Evolutionary conservation across 2,888 invertebrate species (phyloP), one percentile per base, ranked within the genome.

Genomic region (Gortyna flavago): DNA sequence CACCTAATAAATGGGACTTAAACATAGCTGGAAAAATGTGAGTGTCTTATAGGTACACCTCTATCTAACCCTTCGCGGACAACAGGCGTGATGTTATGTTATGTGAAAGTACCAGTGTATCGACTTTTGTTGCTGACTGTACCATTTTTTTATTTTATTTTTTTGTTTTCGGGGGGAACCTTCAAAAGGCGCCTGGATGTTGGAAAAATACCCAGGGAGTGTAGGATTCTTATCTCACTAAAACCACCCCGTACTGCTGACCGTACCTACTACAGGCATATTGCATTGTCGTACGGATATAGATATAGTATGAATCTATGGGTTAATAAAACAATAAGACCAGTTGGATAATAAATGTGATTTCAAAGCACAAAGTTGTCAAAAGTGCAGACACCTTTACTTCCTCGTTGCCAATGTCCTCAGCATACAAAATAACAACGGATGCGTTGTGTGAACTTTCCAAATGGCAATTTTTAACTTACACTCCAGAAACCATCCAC

Each of bases 381-480:
- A 90, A 90, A 90, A 90, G 88, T 88, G 83, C 89, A 90, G 87
- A 85, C 89, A 90, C 89, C 90, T 84, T 76, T 44, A 80, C 85
- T 92, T 92, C 90, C 91, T 89, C 77, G 87, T 91, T 81, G 85
- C 86, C 77, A 86, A 87, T 90, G 89, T 87, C 86, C 76, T 66
- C 73, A 72, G 92, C 89, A 92, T 92, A 89, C 87, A 62, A 87
- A 90, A 89, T 76, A 21, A 83, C 76, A 85, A 88, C 91, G 92
- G 92, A 92, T 77, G 87, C 82, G 61, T 51, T 81, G 89, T 86
- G 90, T 90, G 89, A 90, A 90, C 90, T 90, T 90, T 88, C 85
- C 83, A 79, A 87, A 85, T 29, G 38, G 72, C 88, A 83, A 89
- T 70, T 61, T 75, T 72, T 69, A 74, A 54, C 29, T 16, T 68